These are phyloP conservation scores for Laspeyria flexula DNA, from an alignment of 2,888 invertebrate genomes.

Conservation along the genomic window DNA sequence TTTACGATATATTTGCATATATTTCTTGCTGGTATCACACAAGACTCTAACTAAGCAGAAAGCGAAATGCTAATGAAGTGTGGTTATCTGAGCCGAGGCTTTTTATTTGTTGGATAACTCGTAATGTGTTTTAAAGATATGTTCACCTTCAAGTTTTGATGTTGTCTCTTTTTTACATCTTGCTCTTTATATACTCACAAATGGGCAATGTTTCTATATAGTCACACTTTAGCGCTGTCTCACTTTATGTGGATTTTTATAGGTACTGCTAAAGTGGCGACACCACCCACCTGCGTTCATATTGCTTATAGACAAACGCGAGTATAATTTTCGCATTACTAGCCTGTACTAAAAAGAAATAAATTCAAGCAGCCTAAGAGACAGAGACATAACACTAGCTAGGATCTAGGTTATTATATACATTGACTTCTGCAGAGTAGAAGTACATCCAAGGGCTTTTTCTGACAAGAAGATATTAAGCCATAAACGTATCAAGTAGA, in stretches of 20 bases:
- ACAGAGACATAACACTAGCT: too few relatives aligned
- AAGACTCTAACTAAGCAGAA: constrained; percentile 55
- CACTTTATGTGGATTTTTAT: constrained; percentile 20
- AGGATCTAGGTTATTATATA: too few relatives aligned
- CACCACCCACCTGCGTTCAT: too few relatives aligned
- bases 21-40: constrained; percentile 54
- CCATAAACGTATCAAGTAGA: not conserved
- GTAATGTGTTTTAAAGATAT: constrained; percentile 70
- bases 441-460: too few relatives aligned
- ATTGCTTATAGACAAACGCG: too few relatives aligned
- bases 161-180: constrained; percentile 47
- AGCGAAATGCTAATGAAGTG: constrained; percentile 68
- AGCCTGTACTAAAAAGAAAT: too few relatives aligned
- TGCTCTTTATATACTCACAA: constrained; percentile 41
- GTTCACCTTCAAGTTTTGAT: constrained; percentile 58
- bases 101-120: constrained; percentile 68
- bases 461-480: too few relatives aligned
- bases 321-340: too few relatives aligned
- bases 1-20: constrained; percentile 56
- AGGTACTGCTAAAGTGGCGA: too few relatives aligned
- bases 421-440: too few relatives aligned
- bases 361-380: too few relatives aligned
- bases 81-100: constrained; percentile 56
- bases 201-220: constrained; percentile 40
- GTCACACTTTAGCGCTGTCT: constrained; percentile 35